Base-by-base conservation (phyloP, 2,797 vertebrate species). In the Hyperoplus immaculatus region DNA sequence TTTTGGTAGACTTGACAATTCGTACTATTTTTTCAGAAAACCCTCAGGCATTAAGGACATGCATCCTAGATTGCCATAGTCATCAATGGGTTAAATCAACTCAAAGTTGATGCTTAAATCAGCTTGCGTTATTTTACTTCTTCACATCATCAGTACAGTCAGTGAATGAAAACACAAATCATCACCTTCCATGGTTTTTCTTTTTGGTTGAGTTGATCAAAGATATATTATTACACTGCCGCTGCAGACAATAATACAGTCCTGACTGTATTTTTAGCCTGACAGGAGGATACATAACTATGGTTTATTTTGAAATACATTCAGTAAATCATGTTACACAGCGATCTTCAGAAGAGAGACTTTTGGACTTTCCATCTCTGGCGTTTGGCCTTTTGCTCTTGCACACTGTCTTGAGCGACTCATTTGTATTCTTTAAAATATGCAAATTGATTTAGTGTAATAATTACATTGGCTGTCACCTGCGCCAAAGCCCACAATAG, bases 391-490 rank as follows among this genome's bases (percentile, higher is more conserved):
- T 68, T 3, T 74, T 64, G 61, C 74, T 80, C 58, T n/a, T 51
- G 59, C 79, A 70, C 50, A 41, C 78, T 51, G 75, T 69, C 85
- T 64, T 7, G 68, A 63, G 71, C 64, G 80, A 74, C 82, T 86
- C 50, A 85, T 89, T 91, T 81, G 68, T 87, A 81, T 81, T 87
- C 87, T 87, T 82, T 89, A 84, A 92, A 91, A 87, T 85, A 88
- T 91, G 88, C 85, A 87, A 91, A 92, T 90, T 89, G 80, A 86
- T 89, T 91, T 90, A 89, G 87, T 89, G 77, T 83, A 85, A 89
- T 90, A 90, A 93, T 91, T 89, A 86, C 85, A 79, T 69, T 84
- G 87, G 87, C 91, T 88, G 84, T 91, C 91, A 91, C 81, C 83
- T 87, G 82, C 53, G 87, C 89, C 89, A 89, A 86, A 77, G 76